These are phyloP conservation scores for Astreopora myriophthalma DNA, from an alignment of 64 coral and sea anemone species.

Conservation along the genomic window DNA sequence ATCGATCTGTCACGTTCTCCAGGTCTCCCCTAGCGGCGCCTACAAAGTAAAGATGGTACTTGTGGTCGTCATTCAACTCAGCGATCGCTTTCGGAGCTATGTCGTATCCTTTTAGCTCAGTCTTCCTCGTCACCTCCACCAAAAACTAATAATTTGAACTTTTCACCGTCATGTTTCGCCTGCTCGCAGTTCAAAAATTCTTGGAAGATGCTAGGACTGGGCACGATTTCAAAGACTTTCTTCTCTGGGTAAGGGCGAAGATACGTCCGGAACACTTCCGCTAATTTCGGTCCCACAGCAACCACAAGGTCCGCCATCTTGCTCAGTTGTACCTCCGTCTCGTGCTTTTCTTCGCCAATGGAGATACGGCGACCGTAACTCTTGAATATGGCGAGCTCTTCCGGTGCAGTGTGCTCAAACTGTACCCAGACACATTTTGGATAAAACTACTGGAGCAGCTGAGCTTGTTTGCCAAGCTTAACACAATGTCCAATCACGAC, in stretches of 20 bases:
- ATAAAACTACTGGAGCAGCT: not conserved
- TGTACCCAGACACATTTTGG: slow-evolving; percentile 8
- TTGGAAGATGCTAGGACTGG: not conserved
- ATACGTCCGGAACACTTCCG: not conserved
- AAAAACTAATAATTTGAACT: slow-evolving; percentile 1
- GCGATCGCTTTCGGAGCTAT: slow-evolving; percentile 13
- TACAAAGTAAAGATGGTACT: slow-evolving; percentile 7
- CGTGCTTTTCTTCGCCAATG: not conserved
- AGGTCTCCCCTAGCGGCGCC: not conserved
- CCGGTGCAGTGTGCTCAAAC: slow-evolving; percentile 17
- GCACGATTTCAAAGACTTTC: not conserved
- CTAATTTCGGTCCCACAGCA: slow-evolving; percentile 17
- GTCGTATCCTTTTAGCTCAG: slow-evolving; percentile 26
- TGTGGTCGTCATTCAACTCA: not conserved
- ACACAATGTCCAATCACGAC: slow-evolving; percentile 22
- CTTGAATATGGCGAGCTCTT: slow-evolving; percentile 31
- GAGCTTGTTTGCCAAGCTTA: not conserved
- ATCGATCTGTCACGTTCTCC: not conserved
- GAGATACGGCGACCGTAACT: not conserved
- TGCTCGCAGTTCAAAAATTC: not conserved
- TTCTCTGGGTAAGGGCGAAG: not conserved
- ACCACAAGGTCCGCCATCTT: not conserved
- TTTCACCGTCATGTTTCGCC: not conserved
- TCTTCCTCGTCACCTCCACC: slow-evolving; percentile 40
- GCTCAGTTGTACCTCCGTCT: not conserved